Evolutionary conservation across 2,888 invertebrate species (phyloP).

Genomic region (Nemotelus nigrinus): DNA sequence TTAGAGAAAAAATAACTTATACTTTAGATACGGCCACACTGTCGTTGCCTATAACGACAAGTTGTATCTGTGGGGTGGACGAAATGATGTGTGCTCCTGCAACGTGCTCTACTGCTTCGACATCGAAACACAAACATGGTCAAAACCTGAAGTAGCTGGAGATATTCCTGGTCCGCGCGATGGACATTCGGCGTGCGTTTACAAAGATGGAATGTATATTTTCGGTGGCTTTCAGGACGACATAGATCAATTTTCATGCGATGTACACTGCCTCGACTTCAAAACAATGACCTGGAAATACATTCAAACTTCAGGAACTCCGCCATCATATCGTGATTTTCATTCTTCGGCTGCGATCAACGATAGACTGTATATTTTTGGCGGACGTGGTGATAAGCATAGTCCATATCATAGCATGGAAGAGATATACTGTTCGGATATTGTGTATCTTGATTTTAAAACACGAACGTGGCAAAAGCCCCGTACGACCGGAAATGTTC

Average conservation of each 20-base stretch:
- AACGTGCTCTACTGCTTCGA: constrained; percentile 85
- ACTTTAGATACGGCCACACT: constrained; percentile 83
- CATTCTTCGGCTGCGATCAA: constrained; percentile 85
- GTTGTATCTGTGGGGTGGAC: constrained; percentile 88
- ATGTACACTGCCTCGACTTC: constrained; percentile 80
- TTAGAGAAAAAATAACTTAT: neutral
- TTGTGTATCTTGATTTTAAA: constrained; percentile 79
- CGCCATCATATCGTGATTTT: constrained; percentile 84
- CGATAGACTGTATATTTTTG: constrained; percentile 87
- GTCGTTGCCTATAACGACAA: constrained; percentile 81
- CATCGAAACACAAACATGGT: constrained; percentile 76
- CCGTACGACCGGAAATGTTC: constrained; percentile 72
- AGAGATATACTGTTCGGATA: constrained; percentile 81
- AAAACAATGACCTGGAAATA: constrained; percentile 78
- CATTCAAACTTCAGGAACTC: constrained; percentile 70
- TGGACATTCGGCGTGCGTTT: constrained; percentile 89
- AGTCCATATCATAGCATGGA: constrained; percentile 72
- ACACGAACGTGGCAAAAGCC: constrained; percentile 76
- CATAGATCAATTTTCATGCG: constrained; percentile 81
- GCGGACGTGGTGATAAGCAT: constrained; percentile 83
- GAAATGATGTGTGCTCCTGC: constrained; percentile 83
- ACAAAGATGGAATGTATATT: constrained; percentile 83
- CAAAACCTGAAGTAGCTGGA: constrained; percentile 73
- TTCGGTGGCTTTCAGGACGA: constrained; percentile 93
- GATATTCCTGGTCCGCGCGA: constrained; percentile 83